Evolutionary conservation across 2,888 invertebrate genomes (phyloP).

Genomic region (Scaptomyza cyrtandrae): DNA sequence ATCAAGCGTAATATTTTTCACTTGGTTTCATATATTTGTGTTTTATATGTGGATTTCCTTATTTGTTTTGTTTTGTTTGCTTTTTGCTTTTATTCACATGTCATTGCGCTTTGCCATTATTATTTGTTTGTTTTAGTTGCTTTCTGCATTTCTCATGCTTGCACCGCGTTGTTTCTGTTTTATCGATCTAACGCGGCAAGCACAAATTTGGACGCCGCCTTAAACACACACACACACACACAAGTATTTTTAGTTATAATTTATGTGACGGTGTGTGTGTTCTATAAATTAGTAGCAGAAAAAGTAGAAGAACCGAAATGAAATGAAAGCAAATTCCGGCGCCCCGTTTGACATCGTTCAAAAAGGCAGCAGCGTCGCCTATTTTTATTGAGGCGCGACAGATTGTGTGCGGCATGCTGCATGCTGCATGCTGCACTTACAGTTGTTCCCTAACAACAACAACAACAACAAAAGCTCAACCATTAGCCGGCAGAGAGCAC

Average conservation of each 20-base stretch:
- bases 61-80: constrained; percentile 27
- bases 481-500: constrained; percentile 27
- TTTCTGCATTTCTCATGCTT: constrained; percentile 38
- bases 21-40: constrained; percentile 12
- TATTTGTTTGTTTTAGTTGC: background rate
- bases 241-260: constrained; percentile 45
- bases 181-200: constrained; percentile 73
- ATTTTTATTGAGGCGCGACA: constrained; percentile 35
- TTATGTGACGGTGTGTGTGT: constrained; percentile 28
- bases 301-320: constrained; percentile 1
- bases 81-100: constrained; percentile 28
- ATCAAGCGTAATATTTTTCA: background rate
- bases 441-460: background rate
- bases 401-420: constrained; percentile 19
- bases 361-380: constrained; percentile 17
- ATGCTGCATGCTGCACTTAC: constrained; percentile 25
- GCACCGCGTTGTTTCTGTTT: constrained; percentile 43
- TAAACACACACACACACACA: constrained; percentile 21
- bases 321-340: constrained; percentile 56
- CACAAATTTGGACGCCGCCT: constrained; percentile 51
- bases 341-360: constrained; percentile 22
- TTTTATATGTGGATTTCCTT: constrained; percentile 11
- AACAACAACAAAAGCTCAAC: constrained; percentile 37
- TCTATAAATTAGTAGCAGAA: constrained; percentile 40
- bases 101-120: constrained; percentile 42